A percentile compares a stretch with the other conserved stretches of the same genome.
These are phyloP conservation scores for Meloidogyne exigua DNA, from an alignment of 1,140 invertebrate species.

Conservation along the genomic window DNA sequence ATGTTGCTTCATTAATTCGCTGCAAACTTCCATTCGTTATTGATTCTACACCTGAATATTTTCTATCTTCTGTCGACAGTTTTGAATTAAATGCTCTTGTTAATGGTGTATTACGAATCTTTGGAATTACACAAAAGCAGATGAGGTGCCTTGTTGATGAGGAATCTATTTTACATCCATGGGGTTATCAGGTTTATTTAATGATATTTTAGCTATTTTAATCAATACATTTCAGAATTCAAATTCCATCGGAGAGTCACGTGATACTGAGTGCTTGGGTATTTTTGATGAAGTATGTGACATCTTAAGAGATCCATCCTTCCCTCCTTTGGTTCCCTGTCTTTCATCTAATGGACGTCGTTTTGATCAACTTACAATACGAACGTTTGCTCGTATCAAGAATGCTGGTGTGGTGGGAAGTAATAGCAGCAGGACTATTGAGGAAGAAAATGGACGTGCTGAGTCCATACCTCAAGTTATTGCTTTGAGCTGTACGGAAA, in stretches of 20 bases:
- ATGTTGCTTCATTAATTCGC: slow-evolving; percentile 23
- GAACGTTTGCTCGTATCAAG: slow-evolving; percentile 18
- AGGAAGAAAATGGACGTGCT: slow-evolving; percentile 26
- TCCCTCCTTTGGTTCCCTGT: slow-evolving; percentile 39
- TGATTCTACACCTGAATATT: slow-evolving; percentile 10
- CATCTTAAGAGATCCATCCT: slow-evolving; percentile 25
- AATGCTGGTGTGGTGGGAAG: slow-evolving; percentile 3
- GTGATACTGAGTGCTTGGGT: slow-evolving; percentile 47
- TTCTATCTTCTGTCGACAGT: slow-evolving; percentile 34
- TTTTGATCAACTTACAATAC: slow-evolving; percentile 23
- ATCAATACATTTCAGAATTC: slow-evolving; percentile 29
- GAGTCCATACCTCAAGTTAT: slow-evolving; percentile 52
- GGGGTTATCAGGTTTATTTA: slow-evolving; percentile 34
- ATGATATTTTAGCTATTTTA: neutral
- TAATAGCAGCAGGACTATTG: neutral
- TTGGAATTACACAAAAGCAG: neutral
- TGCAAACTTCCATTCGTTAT: neutral
- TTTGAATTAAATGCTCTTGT: slow-evolving; percentile 26
- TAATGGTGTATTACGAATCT: neutral
- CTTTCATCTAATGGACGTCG: slow-evolving; percentile 24
- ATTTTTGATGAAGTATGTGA: slow-evolving; percentile 45
- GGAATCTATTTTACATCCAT: slow-evolving; percentile 35
- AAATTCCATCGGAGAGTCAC: slow-evolving; percentile 36
- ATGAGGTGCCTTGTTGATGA: neutral
- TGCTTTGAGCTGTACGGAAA: slow-evolving; percentile 36